Evolutionary conservation across 64 coral and sea anemone genomes (phyloP).

Genomic region (Platygyra sinensis): DNA sequence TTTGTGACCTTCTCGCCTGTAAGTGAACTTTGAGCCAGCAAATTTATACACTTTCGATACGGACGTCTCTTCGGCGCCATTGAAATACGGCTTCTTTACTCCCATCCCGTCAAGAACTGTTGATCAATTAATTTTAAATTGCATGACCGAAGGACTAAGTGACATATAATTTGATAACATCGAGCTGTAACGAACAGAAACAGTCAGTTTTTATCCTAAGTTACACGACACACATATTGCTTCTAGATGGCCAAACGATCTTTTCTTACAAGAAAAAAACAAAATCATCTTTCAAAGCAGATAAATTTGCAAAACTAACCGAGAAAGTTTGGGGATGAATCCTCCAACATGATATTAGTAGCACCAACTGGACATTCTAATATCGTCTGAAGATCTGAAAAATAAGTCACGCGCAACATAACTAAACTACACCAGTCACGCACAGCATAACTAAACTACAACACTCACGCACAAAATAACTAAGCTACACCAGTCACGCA

Average conservation of each 20-base stretch:
- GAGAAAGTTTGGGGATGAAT: constrained; percentile 59
- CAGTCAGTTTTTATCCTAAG: too few species aligned
- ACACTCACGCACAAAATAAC: too few species aligned
- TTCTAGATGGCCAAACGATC: too few species aligned
- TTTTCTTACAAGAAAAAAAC: too few species aligned
- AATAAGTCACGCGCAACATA: neutral
- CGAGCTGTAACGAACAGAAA: too few species aligned
- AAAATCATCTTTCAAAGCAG: too few species aligned
- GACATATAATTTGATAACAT: too few species aligned
- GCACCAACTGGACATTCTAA: constrained; percentile 69
- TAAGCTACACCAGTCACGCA: too few species aligned
- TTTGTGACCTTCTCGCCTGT: constrained; percentile 19
- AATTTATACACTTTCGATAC: constrained; percentile 31
- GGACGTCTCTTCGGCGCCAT: constrained; percentile 2
- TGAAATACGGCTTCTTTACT: neutral
- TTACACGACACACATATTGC: too few species aligned
- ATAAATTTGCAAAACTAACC: constrained; percentile 18
- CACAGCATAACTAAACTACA: too few species aligned
- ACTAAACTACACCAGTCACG: neutral
- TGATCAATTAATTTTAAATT: neutral
- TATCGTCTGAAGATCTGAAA: constrained; percentile 44
- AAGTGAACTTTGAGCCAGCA: constrained; percentile 57
- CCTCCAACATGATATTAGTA: constrained; percentile 66
- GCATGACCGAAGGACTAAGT: too few species aligned
- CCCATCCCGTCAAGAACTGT: constrained; percentile 24